Percentiles rank a stretch among this genome's conserved stretches.
phyloP scores from a whole-genome alignment of 2,113 vertebrate genomes.

The Percina caprodes region DNA sequence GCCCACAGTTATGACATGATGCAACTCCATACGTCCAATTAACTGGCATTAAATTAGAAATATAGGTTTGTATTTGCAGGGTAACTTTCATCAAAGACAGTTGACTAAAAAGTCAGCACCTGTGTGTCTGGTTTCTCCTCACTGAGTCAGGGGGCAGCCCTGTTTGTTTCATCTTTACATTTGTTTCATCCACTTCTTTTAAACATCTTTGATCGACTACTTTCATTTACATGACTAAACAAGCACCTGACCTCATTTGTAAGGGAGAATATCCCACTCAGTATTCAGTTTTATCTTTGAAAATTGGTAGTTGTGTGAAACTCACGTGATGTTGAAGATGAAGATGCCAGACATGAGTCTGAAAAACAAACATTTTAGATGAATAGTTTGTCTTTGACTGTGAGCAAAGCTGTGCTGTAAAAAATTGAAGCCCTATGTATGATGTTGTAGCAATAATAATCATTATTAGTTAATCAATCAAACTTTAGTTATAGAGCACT shows the following conservation, averaged over 20 bases:
- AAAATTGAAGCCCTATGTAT: background rate
- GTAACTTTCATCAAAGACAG: conserved; percentile 25
- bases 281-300: conserved; percentile 53
- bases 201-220: conserved; percentile 66
- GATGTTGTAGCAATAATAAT: background rate
- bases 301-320: conserved; percentile 18
- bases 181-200: conserved; percentile 67
- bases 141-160: background rate
- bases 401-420: background rate
- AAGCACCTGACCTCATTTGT: conserved; percentile 71
- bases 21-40: background rate
- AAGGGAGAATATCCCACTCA: conserved; percentile 51
- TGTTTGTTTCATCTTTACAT: conserved; percentile 62
- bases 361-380: background rate
- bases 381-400: accelerated
- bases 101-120: conserved; percentile 48
- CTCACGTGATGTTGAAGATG: background rate
- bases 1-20: conserved; percentile 24
- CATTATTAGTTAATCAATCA: too few species aligned
- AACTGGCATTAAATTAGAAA: background rate
- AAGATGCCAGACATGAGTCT: background rate
- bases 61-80: background rate
- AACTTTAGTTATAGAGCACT: too few species aligned
- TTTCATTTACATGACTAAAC: conserved; percentile 74
- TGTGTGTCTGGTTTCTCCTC: conserved; percentile 23